A percentile compares a stretch with the other conserved stretches of the same genome.
These are phyloP conservation scores for Tychaedon coryphoeus DNA, from an alignment of 2,113 vertebrate species.

Conservation along the genomic window DNA sequence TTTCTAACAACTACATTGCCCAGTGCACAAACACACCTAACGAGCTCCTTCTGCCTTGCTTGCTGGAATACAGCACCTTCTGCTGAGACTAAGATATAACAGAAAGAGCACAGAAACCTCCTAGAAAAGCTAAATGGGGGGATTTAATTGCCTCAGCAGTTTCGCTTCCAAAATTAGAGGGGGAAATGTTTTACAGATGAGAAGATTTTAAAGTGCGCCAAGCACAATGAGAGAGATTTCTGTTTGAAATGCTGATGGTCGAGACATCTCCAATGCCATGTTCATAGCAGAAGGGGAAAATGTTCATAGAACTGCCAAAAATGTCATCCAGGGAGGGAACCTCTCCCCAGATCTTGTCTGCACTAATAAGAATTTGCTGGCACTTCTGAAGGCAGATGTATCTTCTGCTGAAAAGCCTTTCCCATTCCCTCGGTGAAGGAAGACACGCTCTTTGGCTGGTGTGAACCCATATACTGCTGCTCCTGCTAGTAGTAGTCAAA, in stretches of 20 bases:
- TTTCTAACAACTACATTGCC: background rate
- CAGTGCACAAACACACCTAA: background rate
- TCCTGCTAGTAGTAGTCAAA: background rate
- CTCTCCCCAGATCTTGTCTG: background rate
- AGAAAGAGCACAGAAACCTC: background rate
- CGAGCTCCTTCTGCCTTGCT: background rate
- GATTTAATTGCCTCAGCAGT: slow-evolving; percentile 28
- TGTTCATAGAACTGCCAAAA: slow-evolving; percentile 34
- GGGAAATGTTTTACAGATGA: background rate
- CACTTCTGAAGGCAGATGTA: background rate
- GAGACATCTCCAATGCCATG: background rate
- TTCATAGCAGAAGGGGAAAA: background rate
- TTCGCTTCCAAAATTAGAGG: slow-evolving; percentile 4
- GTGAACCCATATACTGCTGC: background rate
- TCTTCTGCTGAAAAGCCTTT: background rate
- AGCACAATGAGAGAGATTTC: background rate
- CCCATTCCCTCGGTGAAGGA: background rate
- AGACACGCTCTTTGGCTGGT: background rate
- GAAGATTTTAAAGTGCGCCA: background rate
- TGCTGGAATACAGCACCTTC: background rate
- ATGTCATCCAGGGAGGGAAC: slow-evolving; percentile 7
- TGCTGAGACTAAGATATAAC: background rate
- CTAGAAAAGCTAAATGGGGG: background rate
- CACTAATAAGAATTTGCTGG: slow-evolving; percentile 39
- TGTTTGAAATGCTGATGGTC: background rate